These are phyloP conservation scores for Andrena trimmerana DNA, from an alignment of 2,888 invertebrate genomes.

Conservation along the genomic window DNA sequence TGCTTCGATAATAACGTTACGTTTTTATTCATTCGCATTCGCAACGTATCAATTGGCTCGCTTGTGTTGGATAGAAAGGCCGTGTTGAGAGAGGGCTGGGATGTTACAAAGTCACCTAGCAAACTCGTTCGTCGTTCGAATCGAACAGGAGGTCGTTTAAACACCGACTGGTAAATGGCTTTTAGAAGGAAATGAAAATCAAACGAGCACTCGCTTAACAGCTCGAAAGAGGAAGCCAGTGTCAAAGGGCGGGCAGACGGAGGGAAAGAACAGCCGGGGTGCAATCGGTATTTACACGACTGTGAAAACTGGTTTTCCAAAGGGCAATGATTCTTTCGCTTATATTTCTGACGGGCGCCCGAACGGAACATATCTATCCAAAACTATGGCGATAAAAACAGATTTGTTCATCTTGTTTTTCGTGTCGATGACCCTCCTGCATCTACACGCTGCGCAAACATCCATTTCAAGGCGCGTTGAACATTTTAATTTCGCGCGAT, in stretches of 20 bases:
- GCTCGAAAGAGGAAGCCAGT: slow-evolving; percentile 33
- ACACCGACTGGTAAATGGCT: slow-evolving; percentile 62
- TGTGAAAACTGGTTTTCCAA: background rate
- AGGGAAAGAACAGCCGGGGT: background rate
- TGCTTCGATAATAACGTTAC: background rate
- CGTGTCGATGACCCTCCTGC: background rate
- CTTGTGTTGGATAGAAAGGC: background rate
- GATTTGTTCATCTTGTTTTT: background rate
- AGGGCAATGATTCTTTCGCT: background rate
- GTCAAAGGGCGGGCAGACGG: slow-evolving; percentile 39
- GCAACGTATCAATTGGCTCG: background rate
- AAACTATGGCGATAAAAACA: background rate
- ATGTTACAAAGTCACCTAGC: slow-evolving; percentile 13
- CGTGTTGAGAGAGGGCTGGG: slow-evolving; percentile 7
- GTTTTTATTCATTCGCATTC: no score
- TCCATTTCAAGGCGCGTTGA: slow-evolving; percentile 10
- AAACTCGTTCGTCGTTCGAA: slow-evolving; percentile 38
- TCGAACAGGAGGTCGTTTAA: slow-evolving; percentile 56
- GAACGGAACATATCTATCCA: slow-evolving; percentile 4
- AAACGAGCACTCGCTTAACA: slow-evolving; percentile 47
- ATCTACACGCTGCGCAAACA: background rate
- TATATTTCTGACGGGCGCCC: background rate
- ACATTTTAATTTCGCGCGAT: slow-evolving; percentile 12
- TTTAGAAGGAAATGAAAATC: slow-evolving; percentile 59
- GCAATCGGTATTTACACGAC: background rate